Conservation (phyloP, 2,797 vertebrate genomes). For the Arnoldichthys spilopterus region DNA sequence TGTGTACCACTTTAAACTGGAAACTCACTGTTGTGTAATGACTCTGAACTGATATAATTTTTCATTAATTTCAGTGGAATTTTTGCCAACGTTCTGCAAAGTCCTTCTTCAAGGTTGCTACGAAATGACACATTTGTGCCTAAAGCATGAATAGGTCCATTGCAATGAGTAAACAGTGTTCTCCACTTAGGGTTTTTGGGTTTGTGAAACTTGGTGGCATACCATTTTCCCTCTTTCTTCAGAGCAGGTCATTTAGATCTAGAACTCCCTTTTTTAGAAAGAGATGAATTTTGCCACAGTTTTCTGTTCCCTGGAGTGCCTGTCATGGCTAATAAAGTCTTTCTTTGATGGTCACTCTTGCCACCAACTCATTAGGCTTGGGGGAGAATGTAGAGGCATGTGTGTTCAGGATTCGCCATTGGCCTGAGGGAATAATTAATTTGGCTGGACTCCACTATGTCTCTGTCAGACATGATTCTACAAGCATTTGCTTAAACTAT, state of each 20-base stretch:
- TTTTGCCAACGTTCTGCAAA: background rate
- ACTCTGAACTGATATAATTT: background rate
- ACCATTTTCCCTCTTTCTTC: constrained; percentile 16
- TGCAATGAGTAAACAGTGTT: constrained; percentile 2
- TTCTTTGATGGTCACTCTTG: constrained; percentile 53
- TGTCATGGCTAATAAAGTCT: constrained; percentile 48
- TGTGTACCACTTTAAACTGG: no score
- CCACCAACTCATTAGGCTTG: constrained; percentile 36
- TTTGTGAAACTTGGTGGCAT: background rate
- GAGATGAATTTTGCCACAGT: constrained; percentile 34
- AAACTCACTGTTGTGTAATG: no score
- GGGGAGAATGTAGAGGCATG: constrained; percentile 37
- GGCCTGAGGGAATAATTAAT: constrained; percentile 56
- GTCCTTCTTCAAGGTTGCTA: background rate
- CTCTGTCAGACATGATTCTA: constrained; percentile 55
- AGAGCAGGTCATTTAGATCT: constrained; percentile 42
- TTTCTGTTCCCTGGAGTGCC: constrained; percentile 31
- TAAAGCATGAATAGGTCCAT: background rate
- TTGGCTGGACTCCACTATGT: constrained; percentile 57
- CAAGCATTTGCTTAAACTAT: constrained; percentile 54
- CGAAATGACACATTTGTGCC: background rate
- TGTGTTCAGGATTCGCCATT: constrained; percentile 43
- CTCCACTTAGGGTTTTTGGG: background rate
- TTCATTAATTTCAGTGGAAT: background rate
- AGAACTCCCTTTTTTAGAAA: constrained; percentile 25